Evolutionary conservation across 2,888 invertebrate species (phyloP).

Genomic region (Drosophila falleni): DNA sequence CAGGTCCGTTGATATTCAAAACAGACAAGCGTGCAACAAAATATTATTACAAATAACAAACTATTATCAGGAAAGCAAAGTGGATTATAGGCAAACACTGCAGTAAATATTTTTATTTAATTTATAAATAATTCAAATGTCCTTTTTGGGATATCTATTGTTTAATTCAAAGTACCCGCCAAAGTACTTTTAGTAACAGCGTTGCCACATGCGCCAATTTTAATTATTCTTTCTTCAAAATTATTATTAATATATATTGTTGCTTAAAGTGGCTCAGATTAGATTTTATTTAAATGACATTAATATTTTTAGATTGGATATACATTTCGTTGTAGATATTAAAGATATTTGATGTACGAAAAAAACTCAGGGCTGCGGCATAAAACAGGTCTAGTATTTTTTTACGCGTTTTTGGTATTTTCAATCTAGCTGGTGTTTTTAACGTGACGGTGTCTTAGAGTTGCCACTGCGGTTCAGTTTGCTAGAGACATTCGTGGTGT

Average conservation of each 20-base stretch:
- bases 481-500: slow-evolving; percentile 62
- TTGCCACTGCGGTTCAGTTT: slow-evolving; percentile 47
- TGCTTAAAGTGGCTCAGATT: not conserved
- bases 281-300: not conserved
- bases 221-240: not conserved
- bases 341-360: not conserved
- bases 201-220: not conserved
- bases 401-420: slow-evolving; percentile 57
- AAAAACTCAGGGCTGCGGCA: slow-evolving; percentile 7
- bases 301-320: not conserved
- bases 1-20: not conserved
- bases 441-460: slow-evolving; percentile 38
- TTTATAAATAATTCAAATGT: not conserved
- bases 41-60: not conserved
- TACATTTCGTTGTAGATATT: not conserved
- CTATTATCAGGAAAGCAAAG: not conserved
- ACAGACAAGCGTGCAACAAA: too few species aligned
- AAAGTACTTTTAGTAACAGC: not conserved
- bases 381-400: slow-evolving; percentile 16
- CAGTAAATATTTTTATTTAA: too few species aligned
- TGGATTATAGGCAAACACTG: too few species aligned
- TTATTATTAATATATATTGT: not conserved
- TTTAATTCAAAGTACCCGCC: not conserved
- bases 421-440: not conserved
- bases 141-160: accelerated